Evolutionary conservation across 2,113 vertebrate genomes (phyloP), one percentile per base, ranked within the genome.

Genomic region (Oryzias javanicus): DNA sequence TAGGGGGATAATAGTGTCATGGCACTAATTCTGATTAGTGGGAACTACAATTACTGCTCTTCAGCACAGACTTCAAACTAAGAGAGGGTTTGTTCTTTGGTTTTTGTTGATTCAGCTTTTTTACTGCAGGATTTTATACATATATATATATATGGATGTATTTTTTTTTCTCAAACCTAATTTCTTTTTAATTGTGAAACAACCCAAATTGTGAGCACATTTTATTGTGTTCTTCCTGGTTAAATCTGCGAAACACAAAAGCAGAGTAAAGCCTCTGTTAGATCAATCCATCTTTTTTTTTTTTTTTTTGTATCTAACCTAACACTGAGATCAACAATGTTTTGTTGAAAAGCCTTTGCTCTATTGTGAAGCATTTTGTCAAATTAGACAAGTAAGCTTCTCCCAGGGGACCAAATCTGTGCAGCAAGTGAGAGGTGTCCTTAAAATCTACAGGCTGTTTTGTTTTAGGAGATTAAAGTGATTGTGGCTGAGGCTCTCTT

Each of bases 221-320:
- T 35, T 35, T 10, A 35, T 2, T 12, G 8, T 35, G 35, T 35
- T 35, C 35, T 12, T 35, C 1, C 25, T 12, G 35, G 35, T 35
- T 35, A 35, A 10, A 35, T 35, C 35, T 12, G 10, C 12, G 35
- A 35, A 35, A 35, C 35, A 35, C 1, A 35, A 35, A 35, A 35
- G 35, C 35, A 12, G 7, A 8, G 8, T 2, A 20, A 47, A 35
- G 17, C 19, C 55, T 24, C 14, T 14, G 24, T 29, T 58, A 50
- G 54, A 61, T 69, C 60, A 52, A 27, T 70, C 60, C 48, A 72
- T 75, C 57, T 52, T 73, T 62, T 58, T 46, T n/a, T n/a, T n/a
- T n/a, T n/a, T n/a, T n/a, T n/a, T n/a, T n/a, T n/a, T n/a, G n/a
- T 49, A 55, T 56, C 35, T 66, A 61, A 72, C 60, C 60, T 19